Evolutionary conservation across 2,888 invertebrate species (phyloP).

Genomic region (Rhamphomyia laevipes): DNA sequence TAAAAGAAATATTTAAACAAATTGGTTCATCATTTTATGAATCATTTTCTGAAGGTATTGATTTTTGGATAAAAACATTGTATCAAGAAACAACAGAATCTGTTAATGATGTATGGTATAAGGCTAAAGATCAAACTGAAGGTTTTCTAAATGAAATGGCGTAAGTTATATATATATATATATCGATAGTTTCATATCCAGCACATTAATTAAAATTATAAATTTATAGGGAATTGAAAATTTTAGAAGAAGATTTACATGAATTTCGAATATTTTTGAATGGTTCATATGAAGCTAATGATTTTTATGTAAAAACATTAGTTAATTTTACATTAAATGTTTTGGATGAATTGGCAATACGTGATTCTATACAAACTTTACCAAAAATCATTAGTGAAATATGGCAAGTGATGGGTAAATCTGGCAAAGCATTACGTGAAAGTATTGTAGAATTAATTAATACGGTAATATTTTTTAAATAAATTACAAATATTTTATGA

Average conservation of each 20-base stretch:
- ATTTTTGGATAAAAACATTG: constrained; percentile 53
- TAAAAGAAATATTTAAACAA: constrained; percentile 39
- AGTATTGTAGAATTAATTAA: constrained; percentile 64
- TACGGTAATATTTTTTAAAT: constrained; percentile 35
- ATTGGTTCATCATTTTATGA: constrained; percentile 40
- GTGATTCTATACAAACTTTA: constrained; percentile 63
- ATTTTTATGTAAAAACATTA: constrained; percentile 72
- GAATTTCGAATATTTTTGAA: constrained; percentile 59
- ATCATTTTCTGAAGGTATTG: constrained; percentile 41
- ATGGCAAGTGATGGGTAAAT: constrained; percentile 78
- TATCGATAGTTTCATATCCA: not conserved
- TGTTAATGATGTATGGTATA: constrained; percentile 58
- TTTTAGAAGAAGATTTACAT: constrained; percentile 47
- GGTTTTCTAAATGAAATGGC: constrained; percentile 60
- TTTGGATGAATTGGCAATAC: constrained; percentile 64
- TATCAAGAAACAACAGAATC: constrained; percentile 59
- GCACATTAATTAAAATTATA: not conserved
- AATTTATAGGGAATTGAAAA: constrained; percentile 41
- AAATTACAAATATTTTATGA: not conserved
- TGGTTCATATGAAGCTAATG: constrained; percentile 66
- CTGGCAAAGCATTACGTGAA: constrained; percentile 64
- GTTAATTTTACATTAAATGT: constrained; percentile 56
- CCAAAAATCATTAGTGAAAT: constrained; percentile 72
- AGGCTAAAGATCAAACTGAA: constrained; percentile 57
- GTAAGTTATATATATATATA: constrained; percentile 27